Evolutionary conservation across 2,888 invertebrate genomes (phyloP), one percentile per base, ranked within the genome.

Genomic region (Spilarctia lutea): DNA sequence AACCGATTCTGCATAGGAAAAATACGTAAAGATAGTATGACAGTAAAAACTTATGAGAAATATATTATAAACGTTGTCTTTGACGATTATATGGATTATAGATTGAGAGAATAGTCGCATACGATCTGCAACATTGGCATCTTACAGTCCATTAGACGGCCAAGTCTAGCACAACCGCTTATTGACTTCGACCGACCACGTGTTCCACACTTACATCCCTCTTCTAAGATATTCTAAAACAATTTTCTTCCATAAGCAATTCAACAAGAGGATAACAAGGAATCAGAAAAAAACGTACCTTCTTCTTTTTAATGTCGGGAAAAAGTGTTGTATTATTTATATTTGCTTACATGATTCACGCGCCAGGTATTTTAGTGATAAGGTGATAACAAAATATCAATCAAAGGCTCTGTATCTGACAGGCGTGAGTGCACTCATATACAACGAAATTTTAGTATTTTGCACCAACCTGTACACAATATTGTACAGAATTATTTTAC

Each of bases 331-430:
- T 10, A 10, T n/a, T 56, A n/a, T 56, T 11, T 7, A 27, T 42
- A 27, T 67, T 27, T 8, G 67, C 30, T 3, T 67, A 20, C 10
- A 20, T 68, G 68, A 68, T 68, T 68, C 48, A 68, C 16, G 56
- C n/a, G 6, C 39, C 18, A 33, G 56, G 56, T 60, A 27, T 56
- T 70, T 56, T 10, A 56, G 35, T 20, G 39, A 70, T 70, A 60
- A 70, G 6, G 10, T 39, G 56, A 52, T 56, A 69, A 48, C 11
- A n/a, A 27, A 35, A 69, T 24, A 68, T 33, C 33, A 48, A 48
- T 30, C 48, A 45, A 48, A 48, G 68, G 48, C 24, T 68, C 16
- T 48, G 69, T 56, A 68, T 33, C 24, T 68, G 33, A 56, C 56
- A 56, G 35, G 27, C 8, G 10, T 35, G 18, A 39, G 39, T 39